These are phyloP conservation scores for Zenarchopterus dispar DNA, from an alignment of 2,797 vertebrate genomes.

Conservation along the genomic window DNA sequence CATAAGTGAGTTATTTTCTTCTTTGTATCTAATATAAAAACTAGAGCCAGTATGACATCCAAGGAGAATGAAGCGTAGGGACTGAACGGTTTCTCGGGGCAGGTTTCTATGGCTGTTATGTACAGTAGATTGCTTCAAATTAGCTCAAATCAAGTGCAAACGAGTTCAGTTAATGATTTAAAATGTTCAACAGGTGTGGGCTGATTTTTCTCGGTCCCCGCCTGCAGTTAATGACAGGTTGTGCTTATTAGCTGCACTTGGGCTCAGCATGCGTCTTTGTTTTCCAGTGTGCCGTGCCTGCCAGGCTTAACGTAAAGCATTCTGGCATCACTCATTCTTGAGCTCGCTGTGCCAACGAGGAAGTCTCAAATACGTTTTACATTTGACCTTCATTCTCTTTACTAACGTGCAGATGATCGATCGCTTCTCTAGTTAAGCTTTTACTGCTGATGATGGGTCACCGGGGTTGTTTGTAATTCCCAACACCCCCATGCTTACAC, in stretches of 20 bases:
- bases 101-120: not conserved
- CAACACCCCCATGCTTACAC: constrained; percentile 45
- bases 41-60: too few species aligned
- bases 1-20: too few species aligned
- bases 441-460: constrained; percentile 72
- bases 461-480: constrained; percentile 60
- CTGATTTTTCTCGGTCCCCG: not conserved
- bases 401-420: constrained; percentile 58
- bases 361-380: constrained; percentile 26
- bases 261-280: not conserved
- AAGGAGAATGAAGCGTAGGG: too few species aligned
- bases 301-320: constrained; percentile 9
- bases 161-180: not conserved
- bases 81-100: not conserved
- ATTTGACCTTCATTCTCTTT: constrained; percentile 65
- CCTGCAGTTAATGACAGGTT: constrained; percentile 18
- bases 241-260: too few species aligned
- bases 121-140: constrained; percentile 1
- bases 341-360: constrained; percentile 2
- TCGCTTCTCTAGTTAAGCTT: constrained; percentile 68
- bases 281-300: constrained; percentile 19
- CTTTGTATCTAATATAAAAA: too few species aligned
- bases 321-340: constrained; percentile 23
- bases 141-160: constrained; percentile 8
- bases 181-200: not conserved